Evolutionary conservation across 2,113 vertebrate species (phyloP).

Genomic region (Zeus faber): DNA sequence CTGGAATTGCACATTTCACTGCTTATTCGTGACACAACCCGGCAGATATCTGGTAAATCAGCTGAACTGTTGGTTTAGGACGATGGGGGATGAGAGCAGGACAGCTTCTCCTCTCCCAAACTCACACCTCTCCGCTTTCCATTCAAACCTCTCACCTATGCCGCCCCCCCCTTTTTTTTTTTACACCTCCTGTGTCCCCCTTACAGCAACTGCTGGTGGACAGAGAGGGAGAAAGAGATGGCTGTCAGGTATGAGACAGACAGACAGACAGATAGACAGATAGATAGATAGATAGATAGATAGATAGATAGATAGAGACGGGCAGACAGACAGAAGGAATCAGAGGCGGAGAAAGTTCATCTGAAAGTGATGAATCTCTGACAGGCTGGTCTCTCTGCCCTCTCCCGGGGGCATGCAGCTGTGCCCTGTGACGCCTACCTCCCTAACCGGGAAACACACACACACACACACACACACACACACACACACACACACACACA

Average conservation of each 20-base stretch:
- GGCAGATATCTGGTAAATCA: no score
- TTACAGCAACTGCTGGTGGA: no score
- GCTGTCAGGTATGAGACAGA: neutral
- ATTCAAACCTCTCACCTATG: no score
- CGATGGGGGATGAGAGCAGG: no score
- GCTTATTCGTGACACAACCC: no score
- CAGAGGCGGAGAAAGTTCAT: conserved; percentile 37
- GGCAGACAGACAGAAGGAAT: neutral
- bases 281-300: neutral
- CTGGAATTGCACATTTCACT: no score
- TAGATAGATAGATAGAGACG: neutral
- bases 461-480: conserved; percentile 43
- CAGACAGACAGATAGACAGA: neutral
- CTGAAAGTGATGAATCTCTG: conserved; percentile 48
- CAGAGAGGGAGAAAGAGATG: neutral
- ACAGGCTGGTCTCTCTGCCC: conserved; percentile 60
- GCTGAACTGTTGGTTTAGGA: no score
- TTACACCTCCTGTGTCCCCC: no score
- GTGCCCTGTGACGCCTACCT: conserved; percentile 49
- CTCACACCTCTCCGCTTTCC: no score
- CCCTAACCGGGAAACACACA: neutral
- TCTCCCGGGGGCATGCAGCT: conserved; percentile 61
- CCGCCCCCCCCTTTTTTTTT: no score
- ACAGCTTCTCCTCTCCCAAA: no score
- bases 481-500: conserved; percentile 47